Conservation (phyloP, 2,797 vertebrate genomes). For the Linurgus olivaceus region DNA sequence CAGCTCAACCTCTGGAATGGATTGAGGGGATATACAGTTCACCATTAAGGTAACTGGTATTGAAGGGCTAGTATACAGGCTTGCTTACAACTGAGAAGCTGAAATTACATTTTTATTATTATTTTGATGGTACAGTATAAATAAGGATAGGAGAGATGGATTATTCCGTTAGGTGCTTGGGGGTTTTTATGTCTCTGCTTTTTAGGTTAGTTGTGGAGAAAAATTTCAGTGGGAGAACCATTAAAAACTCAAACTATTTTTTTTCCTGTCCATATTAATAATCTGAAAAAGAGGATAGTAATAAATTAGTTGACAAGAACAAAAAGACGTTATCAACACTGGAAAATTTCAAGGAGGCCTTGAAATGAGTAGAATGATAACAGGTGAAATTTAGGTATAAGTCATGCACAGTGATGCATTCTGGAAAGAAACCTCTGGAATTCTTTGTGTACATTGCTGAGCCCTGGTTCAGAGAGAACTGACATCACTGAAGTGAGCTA, state of each 20-base stretch:
- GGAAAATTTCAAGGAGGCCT: not conserved
- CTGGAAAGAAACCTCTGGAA: not conserved
- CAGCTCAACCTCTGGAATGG: not conserved
- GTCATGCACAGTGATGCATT: not conserved
- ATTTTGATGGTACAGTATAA: not conserved
- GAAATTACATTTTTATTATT: not conserved
- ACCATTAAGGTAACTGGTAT: not conserved
- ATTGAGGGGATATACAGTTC: not conserved
- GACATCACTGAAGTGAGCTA: not conserved
- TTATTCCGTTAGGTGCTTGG: not conserved
- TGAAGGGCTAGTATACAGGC: not conserved
- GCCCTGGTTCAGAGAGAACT: not conserved
- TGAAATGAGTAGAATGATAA: not conserved
- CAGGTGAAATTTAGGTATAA: not conserved
- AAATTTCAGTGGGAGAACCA: not conserved
- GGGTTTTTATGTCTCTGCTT: not conserved
- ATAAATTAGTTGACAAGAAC: not conserved
- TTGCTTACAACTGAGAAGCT: not conserved
- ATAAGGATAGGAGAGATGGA: not conserved
- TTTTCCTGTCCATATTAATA: not conserved
- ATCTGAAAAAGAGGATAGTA: not conserved
- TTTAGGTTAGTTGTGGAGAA: not conserved
- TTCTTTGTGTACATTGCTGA: not conserved
- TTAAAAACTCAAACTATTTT: not conserved
- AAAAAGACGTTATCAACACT: not conserved